Base-by-base conservation (phyloP, 1,140 invertebrate genomes). In the Aphaenogaster ashmeadi region DNA sequence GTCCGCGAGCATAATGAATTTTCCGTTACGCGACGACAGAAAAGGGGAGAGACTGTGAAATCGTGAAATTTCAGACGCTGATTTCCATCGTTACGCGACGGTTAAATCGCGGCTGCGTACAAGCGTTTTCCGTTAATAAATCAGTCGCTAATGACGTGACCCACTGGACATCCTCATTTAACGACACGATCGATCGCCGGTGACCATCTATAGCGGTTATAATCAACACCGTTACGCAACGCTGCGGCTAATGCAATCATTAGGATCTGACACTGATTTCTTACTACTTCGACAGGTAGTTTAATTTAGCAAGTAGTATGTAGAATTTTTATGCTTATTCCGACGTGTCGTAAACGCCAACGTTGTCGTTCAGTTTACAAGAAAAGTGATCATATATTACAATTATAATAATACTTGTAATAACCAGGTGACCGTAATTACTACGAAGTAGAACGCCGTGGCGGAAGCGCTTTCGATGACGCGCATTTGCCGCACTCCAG, bases 391-490 rank as follows among this genome's bases (percentile, higher is more conserved):
- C 2, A 62, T 21, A 36, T 21, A 80, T 69, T 33, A 60, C 18
- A 44, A 44, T 44, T 9, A 66, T 52, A 44, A 41, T 18, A 33
- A 72, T 36, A n/a, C 41, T 50, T 11, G 1, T 54, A 56, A 80
- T 80, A 67, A 80, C 36, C 2, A 44, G 38, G 27, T 50, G n/a
- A 47, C n/a, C 41, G 54, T 84, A 75, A 84, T 84, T 81, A 60
- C 62, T 69, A 52, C 27, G 52, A 56, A 67, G 27, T 60, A 60
- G 64, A 79, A 52, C 21, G 7, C 74, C 36, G 58, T 50, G 41
- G 44, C 64, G 85, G 66, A 74, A 87, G 36, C 67, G 60, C 52
- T 86, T 86, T 75, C 80, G 80, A 75, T 87, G 86, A 87, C 66
- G 69, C 50, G 50, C 66, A 69, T 58, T 87, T 84, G 86, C 77